Percentiles rank a stretch among this genome's conserved stretches.
These are phyloP conservation scores for Cottus gobio DNA, from an alignment of 2,113 vertebrate genomes.

Conservation along the genomic window DNA sequence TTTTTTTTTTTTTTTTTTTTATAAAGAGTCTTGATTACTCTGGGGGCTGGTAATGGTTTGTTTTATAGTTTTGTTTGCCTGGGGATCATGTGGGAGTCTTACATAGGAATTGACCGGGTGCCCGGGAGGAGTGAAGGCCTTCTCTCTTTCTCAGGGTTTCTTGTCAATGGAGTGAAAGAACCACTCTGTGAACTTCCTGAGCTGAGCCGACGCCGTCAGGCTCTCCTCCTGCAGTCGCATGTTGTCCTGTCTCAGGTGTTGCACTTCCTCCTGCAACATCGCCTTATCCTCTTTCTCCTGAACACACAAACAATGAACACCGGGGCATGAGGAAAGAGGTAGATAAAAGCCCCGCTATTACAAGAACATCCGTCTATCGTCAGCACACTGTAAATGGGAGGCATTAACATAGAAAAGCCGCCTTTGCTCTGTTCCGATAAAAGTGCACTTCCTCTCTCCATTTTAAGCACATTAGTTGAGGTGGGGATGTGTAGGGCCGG, in stretches of 20 bases:
- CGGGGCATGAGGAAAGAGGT: conserved; percentile 28
- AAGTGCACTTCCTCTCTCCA: conserved; percentile 64
- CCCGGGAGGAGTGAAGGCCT: conserved; percentile 49
- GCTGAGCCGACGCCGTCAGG: conserved; percentile 92
- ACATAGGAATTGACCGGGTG: conserved; percentile 43
- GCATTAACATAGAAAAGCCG: conserved; percentile 65
- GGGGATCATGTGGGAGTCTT: conserved; percentile 50
- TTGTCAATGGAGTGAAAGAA: conserved; percentile 97
- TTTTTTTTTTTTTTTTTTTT: neutral
- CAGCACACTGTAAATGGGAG: conserved; percentile 46
- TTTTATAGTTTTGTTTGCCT: conserved; percentile 56
- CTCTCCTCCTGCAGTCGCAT: conserved; percentile 97
- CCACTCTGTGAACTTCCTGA: conserved; percentile 98
- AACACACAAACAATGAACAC: conserved; percentile 45
- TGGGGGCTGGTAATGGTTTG: conserved; percentile 41
- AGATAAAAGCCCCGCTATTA: conserved; percentile 65
- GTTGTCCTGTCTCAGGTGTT: conserved; percentile 95
- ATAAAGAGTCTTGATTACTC: conserved; percentile 48
- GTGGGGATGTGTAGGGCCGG: conserved; percentile 52
- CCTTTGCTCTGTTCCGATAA: conserved; percentile 52
- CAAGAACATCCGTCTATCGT: conserved; percentile 59
- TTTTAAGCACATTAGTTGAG: conserved; percentile 64
- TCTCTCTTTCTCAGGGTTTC: conserved; percentile 83
- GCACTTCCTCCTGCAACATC: conserved; percentile 94
- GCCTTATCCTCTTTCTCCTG: conserved; percentile 99